These are phyloP conservation scores for Alosa alosa DNA, from an alignment of 2,113 vertebrate genomes.

Conservation along the genomic window DNA sequence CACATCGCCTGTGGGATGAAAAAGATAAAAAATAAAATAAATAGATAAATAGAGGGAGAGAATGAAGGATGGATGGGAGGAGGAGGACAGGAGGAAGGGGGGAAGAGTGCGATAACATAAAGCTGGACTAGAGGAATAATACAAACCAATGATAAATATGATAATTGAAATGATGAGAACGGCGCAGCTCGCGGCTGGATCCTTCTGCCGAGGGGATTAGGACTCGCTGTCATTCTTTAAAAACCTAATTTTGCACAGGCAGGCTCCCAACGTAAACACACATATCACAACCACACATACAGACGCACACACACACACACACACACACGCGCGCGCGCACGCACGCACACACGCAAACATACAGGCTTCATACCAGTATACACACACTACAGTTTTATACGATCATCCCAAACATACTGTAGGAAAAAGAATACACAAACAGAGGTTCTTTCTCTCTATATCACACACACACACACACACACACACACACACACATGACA, in stretches of 20 bases:
- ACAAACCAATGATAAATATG: slow-evolving; percentile 74
- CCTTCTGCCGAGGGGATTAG: slow-evolving; percentile 65
- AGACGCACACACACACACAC: slow-evolving; percentile 28
- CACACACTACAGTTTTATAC: background rate
- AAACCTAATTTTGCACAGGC: slow-evolving; percentile 37
- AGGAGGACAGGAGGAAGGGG: background rate
- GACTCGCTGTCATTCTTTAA: slow-evolving; percentile 63
- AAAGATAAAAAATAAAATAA: slow-evolving; percentile 32
- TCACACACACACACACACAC: slow-evolving; percentile 24
- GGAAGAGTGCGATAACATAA: slow-evolving; percentile 51
- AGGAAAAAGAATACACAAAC: background rate
- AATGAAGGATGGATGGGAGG: slow-evolving; percentile 50
- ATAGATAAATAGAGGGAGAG: slow-evolving; percentile 42
- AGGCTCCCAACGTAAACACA: slow-evolving; percentile 22
- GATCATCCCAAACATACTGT: background rate
- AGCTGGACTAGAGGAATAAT: slow-evolving; percentile 64
- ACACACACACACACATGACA: slow-evolving; percentile 39
- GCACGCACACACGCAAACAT: background rate
- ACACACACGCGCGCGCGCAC: slow-evolving; percentile 22
- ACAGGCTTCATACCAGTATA: background rate
- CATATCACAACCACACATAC: slow-evolving; percentile 6
- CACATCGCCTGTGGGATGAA: slow-evolving; percentile 62
- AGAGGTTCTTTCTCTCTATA: slow-evolving; percentile 23
- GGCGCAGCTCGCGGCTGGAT: slow-evolving; percentile 63
- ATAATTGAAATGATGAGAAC: slow-evolving; percentile 76